Evolutionary conservation across 2,888 invertebrate genomes (phyloP).

Genomic region (Chymomyza fuscimana): DNA sequence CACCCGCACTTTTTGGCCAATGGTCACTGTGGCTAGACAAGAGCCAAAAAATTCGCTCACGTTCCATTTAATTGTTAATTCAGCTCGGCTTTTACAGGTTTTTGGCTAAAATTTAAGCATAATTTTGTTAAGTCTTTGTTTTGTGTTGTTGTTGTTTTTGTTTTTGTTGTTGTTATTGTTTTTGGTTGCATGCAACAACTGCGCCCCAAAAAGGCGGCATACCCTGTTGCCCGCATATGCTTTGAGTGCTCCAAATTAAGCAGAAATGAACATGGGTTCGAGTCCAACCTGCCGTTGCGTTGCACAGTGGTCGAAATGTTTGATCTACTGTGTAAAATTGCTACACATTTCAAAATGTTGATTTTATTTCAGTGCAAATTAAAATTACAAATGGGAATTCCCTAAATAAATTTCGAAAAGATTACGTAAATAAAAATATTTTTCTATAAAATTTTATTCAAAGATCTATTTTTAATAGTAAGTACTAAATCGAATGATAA

Average conservation of each 20-base stretch:
- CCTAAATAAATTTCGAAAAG: no score
- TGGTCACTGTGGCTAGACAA: background rate
- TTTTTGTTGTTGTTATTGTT: conserved; percentile 28
- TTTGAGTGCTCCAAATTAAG: conserved; percentile 26
- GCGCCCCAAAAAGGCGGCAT: conserved; percentile 46
- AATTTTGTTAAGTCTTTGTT: conserved; percentile 35
- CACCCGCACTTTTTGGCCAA: background rate
- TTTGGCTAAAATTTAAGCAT: conserved; percentile 34
- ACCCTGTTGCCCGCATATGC: conserved; percentile 50
- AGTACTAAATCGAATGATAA: no score
- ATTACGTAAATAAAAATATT: no score
- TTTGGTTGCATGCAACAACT: conserved; percentile 41
- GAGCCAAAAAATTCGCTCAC: conserved; percentile 29
- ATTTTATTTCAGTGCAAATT: no score
- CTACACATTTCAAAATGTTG: no score
- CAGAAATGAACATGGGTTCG: background rate
- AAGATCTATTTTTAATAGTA: no score
- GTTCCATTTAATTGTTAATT: conserved; percentile 57
- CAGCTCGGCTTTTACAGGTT: conserved; percentile 18
- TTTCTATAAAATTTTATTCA: no score
- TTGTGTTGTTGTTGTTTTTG: conserved; percentile 27
- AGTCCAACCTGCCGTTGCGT: conserved; percentile 58
- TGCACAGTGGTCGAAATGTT: no score
- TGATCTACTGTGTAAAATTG: no score
- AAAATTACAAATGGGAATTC: no score